Evolutionary conservation across 2,888 invertebrate species (phyloP).

Genomic region (Deilephila porcellus): DNA sequence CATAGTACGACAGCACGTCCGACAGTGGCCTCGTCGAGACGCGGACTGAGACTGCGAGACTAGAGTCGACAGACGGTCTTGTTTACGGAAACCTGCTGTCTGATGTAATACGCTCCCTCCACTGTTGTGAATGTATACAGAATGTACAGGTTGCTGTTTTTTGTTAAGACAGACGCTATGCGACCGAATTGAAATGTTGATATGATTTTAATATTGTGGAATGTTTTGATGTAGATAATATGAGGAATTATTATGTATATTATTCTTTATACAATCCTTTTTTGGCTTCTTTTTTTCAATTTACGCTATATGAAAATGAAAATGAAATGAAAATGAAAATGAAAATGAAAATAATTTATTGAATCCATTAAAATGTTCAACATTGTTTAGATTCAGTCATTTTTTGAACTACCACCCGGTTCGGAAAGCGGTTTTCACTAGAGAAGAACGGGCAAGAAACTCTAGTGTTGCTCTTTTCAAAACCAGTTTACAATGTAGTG

Average conservation of each 20-base stretch:
- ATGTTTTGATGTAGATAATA: background rate
- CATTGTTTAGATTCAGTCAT: no score
- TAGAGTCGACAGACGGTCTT: constrained; percentile 31
- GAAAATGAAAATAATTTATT: no score
- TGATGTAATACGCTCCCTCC: constrained; percentile 58
- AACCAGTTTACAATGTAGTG: no score
- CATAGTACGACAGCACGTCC: background rate
- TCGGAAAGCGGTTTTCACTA: no score
- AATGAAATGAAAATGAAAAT: no score
- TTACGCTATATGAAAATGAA: no score
- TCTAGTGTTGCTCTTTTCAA: no score
- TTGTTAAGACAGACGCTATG: constrained; percentile 41
- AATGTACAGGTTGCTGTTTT: constrained; percentile 63
- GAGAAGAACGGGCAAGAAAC: no score
- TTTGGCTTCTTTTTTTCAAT: no score
- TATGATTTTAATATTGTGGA: background rate
- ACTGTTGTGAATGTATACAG: constrained; percentile 27
- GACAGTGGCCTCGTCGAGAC: background rate
- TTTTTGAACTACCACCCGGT: no score
- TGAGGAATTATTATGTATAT: background rate
- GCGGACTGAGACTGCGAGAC: background rate
- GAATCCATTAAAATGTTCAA: no score
- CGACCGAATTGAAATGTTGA: constrained; percentile 51
- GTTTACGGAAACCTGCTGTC: constrained; percentile 56
- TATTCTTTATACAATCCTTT: no score